Conservation (phyloP, 2,113 vertebrate genomes). For the Trinectes maculatus region DNA sequence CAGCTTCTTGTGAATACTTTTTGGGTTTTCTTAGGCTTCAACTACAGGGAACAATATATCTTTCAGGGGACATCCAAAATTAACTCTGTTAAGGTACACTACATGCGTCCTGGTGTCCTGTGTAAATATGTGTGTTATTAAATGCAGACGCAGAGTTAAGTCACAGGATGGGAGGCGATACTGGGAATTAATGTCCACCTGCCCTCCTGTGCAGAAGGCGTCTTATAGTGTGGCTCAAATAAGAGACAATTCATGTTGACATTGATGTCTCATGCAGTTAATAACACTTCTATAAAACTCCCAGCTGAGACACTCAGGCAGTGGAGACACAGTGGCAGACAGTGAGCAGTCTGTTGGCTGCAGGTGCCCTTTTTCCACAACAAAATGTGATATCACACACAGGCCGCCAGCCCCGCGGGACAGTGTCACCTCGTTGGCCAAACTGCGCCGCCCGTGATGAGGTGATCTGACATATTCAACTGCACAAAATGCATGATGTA, state of each 20-base stretch:
- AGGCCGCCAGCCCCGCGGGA: not conserved
- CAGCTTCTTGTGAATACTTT: not conserved
- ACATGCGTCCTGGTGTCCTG: too few relatives aligned
- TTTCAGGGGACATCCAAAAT: not conserved
- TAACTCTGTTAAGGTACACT: not conserved
- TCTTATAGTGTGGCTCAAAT: slow-evolving; percentile 11
- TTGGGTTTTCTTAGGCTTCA: not conserved
- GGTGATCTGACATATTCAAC: slow-evolving; percentile 39
- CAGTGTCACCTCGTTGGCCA: slow-evolving; percentile 38
- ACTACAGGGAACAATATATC: not conserved
- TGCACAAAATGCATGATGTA: slow-evolving; percentile 67
- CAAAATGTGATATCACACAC: slow-evolving; percentile 59
- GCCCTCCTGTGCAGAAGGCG: slow-evolving; percentile 19
- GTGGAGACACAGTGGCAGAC: slow-evolving; percentile 70
- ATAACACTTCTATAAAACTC: slow-evolving; percentile 59
- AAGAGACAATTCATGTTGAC: slow-evolving; percentile 54
- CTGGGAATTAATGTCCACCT: slow-evolving; percentile 32
- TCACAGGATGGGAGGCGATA: not conserved
- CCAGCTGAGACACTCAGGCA: slow-evolving; percentile 47
- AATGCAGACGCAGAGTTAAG: slow-evolving; percentile 1
- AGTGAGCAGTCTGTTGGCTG: slow-evolving; percentile 56
- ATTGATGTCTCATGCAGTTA: slow-evolving; percentile 54
- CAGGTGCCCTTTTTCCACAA: slow-evolving; percentile 51
- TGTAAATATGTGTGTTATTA: not conserved
- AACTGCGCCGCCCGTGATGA: slow-evolving; percentile 31